These are phyloP conservation scores for Gadus macrocephalus DNA, from an alignment of 2,113 vertebrate genomes.

Conservation along the genomic window DNA sequence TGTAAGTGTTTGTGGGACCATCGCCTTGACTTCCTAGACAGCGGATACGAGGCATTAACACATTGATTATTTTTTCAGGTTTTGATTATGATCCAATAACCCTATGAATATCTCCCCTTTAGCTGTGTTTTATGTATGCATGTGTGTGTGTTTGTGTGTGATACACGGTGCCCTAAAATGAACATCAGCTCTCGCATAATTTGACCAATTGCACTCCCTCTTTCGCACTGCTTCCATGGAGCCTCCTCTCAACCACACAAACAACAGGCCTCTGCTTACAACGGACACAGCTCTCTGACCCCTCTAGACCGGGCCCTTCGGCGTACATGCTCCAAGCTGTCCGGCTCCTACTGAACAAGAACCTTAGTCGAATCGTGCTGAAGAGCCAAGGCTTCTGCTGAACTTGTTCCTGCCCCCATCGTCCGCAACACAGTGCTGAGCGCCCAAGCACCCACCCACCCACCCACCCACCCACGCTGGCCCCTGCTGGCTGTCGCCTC, in stretches of 20 bases:
- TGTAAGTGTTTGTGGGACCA: conserved; percentile 15
- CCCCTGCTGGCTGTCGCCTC: conserved; percentile 40
- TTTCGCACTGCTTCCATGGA: too few species aligned
- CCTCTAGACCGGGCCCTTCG: too few species aligned
- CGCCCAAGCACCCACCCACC: conserved; percentile 21
- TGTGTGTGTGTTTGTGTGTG: conserved; percentile 18
- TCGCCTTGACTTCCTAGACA: conserved; percentile 50
- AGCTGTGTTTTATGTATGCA: conserved; percentile 7
- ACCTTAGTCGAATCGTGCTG: background rate
- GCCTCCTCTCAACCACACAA: too few species aligned
- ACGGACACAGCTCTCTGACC: too few species aligned
- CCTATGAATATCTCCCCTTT: conserved; percentile 46
- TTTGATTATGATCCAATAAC: conserved; percentile 53
- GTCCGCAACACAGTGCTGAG: conserved; percentile 17
- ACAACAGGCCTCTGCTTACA: too few species aligned
- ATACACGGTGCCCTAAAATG: background rate
- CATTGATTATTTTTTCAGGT: conserved; percentile 56
- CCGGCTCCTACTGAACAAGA: too few species aligned
- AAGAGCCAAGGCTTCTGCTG: conserved; percentile 23
- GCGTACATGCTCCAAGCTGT: too few species aligned
- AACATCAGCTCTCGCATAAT: too few species aligned
- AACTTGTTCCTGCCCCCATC: conserved; percentile 21
- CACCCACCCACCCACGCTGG: conserved; percentile 21
- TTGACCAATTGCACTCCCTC: too few species aligned
- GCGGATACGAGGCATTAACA: conserved; percentile 62